Conservation (phyloP, 2,888 invertebrate species). For the Ophion obscuratus region DNA sequence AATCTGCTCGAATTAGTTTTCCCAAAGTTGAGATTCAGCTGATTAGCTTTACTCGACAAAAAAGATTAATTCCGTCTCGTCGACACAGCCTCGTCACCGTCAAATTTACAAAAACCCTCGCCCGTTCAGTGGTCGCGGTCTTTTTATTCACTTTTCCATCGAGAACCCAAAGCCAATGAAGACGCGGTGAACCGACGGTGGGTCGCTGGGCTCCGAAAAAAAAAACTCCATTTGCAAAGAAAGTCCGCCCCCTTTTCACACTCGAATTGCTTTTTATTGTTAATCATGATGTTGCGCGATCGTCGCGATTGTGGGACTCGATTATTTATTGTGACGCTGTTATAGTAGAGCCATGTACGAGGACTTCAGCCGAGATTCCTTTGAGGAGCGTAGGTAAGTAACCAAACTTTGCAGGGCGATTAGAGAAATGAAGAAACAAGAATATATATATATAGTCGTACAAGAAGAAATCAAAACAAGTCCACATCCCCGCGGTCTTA, state of each 20-base stretch:
- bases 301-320: conserved; percentile 70
- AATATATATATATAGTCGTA: conserved; percentile 22
- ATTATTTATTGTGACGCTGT: conserved; percentile 82
- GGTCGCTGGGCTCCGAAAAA: neutral
- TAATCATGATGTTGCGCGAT: conserved; percentile 32
- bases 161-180: neutral
- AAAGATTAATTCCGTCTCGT: neutral
- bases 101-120: neutral
- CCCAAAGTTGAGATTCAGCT: neutral
- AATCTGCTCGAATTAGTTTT: neutral
- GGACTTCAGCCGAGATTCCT: conserved; percentile 94
- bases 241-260: neutral
- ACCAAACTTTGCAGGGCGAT: conserved; percentile 61
- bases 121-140: neutral
- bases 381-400: conserved; percentile 92
- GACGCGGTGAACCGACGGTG: neutral
- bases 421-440: conserved; percentile 14
- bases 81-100: neutral
- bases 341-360: conserved; percentile 90
- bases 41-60: neutral
- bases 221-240: neutral
- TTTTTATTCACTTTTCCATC: neutral
- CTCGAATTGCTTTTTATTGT: neutral
- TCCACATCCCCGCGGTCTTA: conserved; percentile 9
- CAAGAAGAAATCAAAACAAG: conserved; percentile 14